phyloP scores from a whole-genome alignment of 2,888 invertebrate genomes.

The Aromia moschata region DNA sequence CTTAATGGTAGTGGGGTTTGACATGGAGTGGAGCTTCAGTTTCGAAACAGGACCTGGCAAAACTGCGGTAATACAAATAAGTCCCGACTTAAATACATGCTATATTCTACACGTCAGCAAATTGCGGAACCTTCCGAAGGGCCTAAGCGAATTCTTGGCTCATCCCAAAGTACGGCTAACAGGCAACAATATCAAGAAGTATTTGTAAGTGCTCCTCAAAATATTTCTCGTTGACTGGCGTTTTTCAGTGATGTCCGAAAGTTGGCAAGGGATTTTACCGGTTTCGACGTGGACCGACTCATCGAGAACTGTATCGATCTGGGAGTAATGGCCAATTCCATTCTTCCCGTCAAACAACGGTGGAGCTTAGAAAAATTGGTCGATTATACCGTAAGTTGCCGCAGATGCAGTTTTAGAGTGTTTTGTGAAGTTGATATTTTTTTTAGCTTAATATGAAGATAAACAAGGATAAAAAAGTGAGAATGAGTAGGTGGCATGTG shows the following conservation, averaged over 20 bases:
- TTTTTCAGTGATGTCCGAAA: conserved; percentile 70
- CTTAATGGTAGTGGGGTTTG: conserved; percentile 69
- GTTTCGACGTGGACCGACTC: conserved; percentile 65
- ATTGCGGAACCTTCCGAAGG: conserved; percentile 68
- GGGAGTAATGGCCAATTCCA: conserved; percentile 67
- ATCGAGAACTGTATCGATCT: conserved; percentile 70
- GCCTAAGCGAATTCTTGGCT: conserved; percentile 65
- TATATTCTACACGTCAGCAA: conserved; percentile 68
- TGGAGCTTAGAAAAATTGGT: conserved; percentile 72
- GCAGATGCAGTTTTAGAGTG: not conserved
- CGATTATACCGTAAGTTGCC: conserved; percentile 65
- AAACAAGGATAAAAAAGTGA: conserved; percentile 67
- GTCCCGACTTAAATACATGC: conserved; percentile 68
- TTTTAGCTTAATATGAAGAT: conserved; percentile 65
- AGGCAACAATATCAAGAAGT: conserved; percentile 74
- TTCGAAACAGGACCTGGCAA: conserved; percentile 69
- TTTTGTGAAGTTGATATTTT: too few relatives aligned
- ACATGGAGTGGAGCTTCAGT: conserved; percentile 74
- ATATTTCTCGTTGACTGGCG: not conserved
- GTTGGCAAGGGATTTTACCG: conserved; percentile 69
- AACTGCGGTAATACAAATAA: conserved; percentile 71
- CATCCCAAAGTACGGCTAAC: conserved; percentile 69
- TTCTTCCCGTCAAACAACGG: conserved; percentile 64
- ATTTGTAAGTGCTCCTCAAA: not conserved
- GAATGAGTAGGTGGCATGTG: conserved; percentile 71